These are phyloP conservation scores for Telmatochromis bifrenatus DNA, from an alignment of 2,113 vertebrate species.

Conservation along the genomic window DNA sequence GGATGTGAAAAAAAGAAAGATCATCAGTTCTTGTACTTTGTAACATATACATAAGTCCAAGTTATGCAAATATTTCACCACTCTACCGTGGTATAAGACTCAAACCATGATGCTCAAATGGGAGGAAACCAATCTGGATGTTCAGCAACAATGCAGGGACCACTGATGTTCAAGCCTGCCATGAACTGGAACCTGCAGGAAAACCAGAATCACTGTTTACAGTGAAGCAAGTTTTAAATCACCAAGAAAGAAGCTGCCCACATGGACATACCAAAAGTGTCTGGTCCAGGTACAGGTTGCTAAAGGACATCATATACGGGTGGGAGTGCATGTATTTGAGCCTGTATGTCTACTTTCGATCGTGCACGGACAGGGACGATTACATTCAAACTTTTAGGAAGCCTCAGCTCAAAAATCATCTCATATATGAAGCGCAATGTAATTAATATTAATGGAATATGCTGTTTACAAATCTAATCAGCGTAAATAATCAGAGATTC, in stretches of 20 bases:
- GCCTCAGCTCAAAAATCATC: neutral
- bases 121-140: neutral
- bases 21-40: neutral
- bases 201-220: neutral
- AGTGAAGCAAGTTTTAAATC: neutral
- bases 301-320: neutral
- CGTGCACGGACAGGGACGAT: neutral
- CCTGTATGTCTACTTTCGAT: neutral
- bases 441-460: neutral
- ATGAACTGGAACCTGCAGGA: neutral
- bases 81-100: neutral
- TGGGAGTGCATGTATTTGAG: neutral
- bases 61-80: neutral
- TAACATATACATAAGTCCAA: neutral
- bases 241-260: neutral
- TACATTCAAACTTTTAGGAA: neutral
- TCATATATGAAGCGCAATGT: neutral
- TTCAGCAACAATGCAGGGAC: neutral
- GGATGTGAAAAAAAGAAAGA: neutral
- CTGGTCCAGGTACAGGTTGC: accelerated
- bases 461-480: neutral
- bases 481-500: neutral
- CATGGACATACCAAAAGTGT: neutral
- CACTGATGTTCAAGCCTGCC: neutral
- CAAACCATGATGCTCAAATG: neutral